Base-by-base conservation (phyloP, 2,797 vertebrate genomes). In the Nyctalus aviator region DNA sequence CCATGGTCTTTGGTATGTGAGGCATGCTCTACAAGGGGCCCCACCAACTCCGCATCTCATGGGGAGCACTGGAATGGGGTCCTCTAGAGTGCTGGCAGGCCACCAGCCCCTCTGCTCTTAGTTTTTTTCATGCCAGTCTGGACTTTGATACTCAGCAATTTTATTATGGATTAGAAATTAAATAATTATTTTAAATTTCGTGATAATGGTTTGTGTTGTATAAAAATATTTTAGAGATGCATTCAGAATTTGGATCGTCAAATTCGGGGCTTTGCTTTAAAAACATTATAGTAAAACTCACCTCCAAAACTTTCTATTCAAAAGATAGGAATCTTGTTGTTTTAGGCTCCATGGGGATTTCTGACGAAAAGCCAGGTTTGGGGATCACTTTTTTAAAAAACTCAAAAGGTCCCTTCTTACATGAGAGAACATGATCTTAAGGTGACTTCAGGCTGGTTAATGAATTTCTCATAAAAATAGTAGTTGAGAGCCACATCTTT, bases 291-390 rank as follows among this genome's bases (percentile, higher is more conserved):
- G 32, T 53, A 44, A 53, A 23, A 41, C 32, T 75, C 21, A 48
- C 14, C 20, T 59, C 69, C 35, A 27, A 62, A 41, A 35, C 8
- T 72, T 68, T 84, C 69, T 79, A 87, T n/a, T 87, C 59, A 79
- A 71, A 87, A 68, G 50, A 83, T 17, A 69, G n/a, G 25, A 66
- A 44, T 68, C 30, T 35, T 48, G 72, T 69, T 53, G 6, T 71
- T 77, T 86, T 64, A 66, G 78, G 32, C 35, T 57, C 41, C 9
- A 8, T 84, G 41, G 18, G 25, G 30, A 41, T 30, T 72, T 90
- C 25, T 95, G 30, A 73, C 85, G 57, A 93, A 73, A 89, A 91
- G 66, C 20, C 30, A 21, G 11, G n/a, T 90, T 82, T 95, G 91
- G 55, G 79, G 78, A 27, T 76, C 66, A 77, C n/a, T 37, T 3